A percentile compares a stretch with the other conserved stretches of the same genome.
These are phyloP conservation scores for Camponotus fellah DNA, from an alignment of 2,888 invertebrate species.

Conservation along the genomic window DNA sequence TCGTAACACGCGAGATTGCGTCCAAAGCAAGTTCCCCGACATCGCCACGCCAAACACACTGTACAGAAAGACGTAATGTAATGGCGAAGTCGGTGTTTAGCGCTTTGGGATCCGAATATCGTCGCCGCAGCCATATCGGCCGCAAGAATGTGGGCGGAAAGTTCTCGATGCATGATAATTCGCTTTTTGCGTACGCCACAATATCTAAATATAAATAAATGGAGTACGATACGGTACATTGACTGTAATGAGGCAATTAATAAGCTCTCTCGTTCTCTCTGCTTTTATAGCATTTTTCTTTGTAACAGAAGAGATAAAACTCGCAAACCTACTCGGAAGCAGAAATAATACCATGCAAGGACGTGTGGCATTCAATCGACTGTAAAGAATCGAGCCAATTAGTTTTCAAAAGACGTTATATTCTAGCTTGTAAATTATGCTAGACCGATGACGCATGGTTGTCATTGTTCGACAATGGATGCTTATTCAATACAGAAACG, in stretches of 20 bases:
- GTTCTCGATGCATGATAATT: conserved; percentile 20
- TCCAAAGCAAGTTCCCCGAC: conserved; percentile 45
- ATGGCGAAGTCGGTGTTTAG: conserved; percentile 24
- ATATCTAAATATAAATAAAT: neutral
- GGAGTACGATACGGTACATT: neutral
- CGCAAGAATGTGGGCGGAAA: neutral
- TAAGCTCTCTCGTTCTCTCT: neutral
- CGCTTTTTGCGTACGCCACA: neutral
- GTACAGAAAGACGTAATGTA: conserved; percentile 39
- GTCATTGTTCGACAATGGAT: conserved; percentile 54
- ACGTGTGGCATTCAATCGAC: neutral
- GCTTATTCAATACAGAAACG: conserved; percentile 46
- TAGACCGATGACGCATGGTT: conserved; percentile 53
- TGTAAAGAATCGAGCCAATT: conserved; percentile 29
- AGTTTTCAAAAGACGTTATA: conserved; percentile 31
- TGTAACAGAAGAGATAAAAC: neutral
- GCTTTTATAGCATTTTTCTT: neutral
- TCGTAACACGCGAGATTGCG: conserved; percentile 55
- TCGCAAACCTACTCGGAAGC: neutral
- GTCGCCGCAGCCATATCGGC: neutral
- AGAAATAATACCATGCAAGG: conserved; percentile 26
- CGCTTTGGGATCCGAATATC: conserved; percentile 29
- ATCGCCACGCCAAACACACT: conserved; percentile 39
- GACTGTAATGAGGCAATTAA: neutral
- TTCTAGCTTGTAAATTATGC: conserved; percentile 48